A percentile compares a stretch with the other conserved stretches of the same genome.
These are phyloP conservation scores for Platerodrilus igneus DNA, from an alignment of 2,888 invertebrate genomes.

Conservation along the genomic window DNA sequence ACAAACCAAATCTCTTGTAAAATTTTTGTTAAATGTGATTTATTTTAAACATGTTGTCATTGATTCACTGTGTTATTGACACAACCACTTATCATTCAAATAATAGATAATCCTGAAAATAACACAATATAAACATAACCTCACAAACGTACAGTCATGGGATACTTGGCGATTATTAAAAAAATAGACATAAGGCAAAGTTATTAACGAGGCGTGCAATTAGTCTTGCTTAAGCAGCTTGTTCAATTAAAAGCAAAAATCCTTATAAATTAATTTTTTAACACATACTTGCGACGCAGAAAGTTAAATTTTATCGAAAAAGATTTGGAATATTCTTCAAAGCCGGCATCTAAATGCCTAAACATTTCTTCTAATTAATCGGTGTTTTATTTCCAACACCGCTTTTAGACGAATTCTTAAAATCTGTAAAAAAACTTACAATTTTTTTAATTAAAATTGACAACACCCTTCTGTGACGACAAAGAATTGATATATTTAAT, in stretches of 20 bases:
- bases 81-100: conserved; percentile 6
- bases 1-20: too few species aligned
- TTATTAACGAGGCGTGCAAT: conserved; percentile 3
- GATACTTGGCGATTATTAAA: too few species aligned
- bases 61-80: too few species aligned
- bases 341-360: conserved; percentile 6
- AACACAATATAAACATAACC: too few species aligned
- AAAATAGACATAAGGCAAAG: too few species aligned
- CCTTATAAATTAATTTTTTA: conserved; percentile 11
- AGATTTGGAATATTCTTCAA: conserved; percentile 4
- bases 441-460: conserved; percentile 44
- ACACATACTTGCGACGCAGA: conserved; percentile 21
- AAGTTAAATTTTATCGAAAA: conserved; percentile 12
- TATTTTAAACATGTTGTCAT: too few species aligned
- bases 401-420: conserved; percentile 25
- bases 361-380: conserved; percentile 16
- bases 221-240: not conserved
- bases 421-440: conserved; percentile 42
- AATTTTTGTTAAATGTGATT: too few species aligned
- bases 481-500: too few species aligned
- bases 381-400: conserved; percentile 9
- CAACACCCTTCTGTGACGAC: conserved; percentile 40
- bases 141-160: too few species aligned
- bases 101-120: conserved; percentile 10
- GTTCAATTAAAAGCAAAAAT: conserved; percentile 5